phyloP scores from a whole-genome alignment of 2,888 invertebrate genomes.

The Opisthograptis luteolata region DNA sequence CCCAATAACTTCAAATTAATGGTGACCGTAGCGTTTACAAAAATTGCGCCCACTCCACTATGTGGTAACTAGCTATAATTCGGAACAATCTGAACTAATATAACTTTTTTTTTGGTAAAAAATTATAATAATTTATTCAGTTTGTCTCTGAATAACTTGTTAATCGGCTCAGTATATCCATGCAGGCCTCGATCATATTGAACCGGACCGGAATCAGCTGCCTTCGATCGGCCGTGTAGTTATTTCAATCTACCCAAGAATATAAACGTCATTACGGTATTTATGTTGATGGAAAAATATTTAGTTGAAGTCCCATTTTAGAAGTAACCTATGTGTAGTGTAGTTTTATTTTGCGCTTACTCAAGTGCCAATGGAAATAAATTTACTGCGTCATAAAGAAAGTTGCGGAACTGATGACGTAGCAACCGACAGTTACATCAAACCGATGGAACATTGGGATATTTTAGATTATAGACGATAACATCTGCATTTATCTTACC shows the following conservation, averaged over 20 bases:
- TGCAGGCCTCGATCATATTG: too few species aligned
- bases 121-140: slow-evolving; percentile 15
- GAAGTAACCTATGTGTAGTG: too few species aligned
- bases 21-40: slow-evolving; percentile 15
- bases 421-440: too few species aligned
- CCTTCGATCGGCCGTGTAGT: too few species aligned
- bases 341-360: not conserved
- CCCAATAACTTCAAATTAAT: not conserved
- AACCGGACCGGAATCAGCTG: slow-evolving; percentile 1
- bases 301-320: too few species aligned
- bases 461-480: too few species aligned
- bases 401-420: not conserved
- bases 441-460: too few species aligned
- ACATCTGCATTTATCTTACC: slow-evolving; percentile 15
- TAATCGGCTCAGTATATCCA: too few species aligned
- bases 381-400: not conserved
- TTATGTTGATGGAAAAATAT: too few species aligned
- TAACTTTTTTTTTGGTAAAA: slow-evolving; percentile 6
- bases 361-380: not conserved
- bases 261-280: too few species aligned
- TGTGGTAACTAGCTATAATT: slow-evolving; percentile 20
- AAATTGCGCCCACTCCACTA: slow-evolving; percentile 10
- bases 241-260: too few species aligned
- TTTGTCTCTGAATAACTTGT: slow-evolving; percentile 8
- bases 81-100: slow-evolving; percentile 17